Evolutionary conservation across 1,140 invertebrate genomes (phyloP).

Genomic region (Arion vulgaris): DNA sequence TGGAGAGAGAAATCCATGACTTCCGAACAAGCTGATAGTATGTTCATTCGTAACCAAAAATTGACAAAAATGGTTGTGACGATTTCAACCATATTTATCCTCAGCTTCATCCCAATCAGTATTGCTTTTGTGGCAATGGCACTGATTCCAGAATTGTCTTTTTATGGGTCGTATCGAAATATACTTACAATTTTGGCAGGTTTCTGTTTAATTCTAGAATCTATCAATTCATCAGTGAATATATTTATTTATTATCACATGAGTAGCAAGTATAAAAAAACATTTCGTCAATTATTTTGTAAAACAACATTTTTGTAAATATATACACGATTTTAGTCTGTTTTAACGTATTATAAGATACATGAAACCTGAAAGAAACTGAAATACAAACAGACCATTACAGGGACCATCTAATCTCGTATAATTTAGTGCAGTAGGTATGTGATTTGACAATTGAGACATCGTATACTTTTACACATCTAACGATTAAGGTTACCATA

Average conservation of each 20-base stretch:
- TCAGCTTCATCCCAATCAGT: background rate
- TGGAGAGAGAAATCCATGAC: background rate
- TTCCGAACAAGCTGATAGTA: background rate
- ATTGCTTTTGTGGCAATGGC: background rate
- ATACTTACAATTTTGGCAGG: background rate
- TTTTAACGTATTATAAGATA: too few species aligned
- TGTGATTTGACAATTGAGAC: too few species aligned
- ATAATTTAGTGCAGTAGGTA: too few species aligned
- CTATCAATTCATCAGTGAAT: background rate
- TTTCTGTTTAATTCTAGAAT: background rate
- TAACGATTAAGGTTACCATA: too few species aligned
- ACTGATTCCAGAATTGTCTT: background rate
- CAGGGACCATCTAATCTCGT: too few species aligned
- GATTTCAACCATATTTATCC: background rate
- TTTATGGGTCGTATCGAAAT: background rate
- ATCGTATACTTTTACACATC: too few species aligned
- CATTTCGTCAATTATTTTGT: background rate
- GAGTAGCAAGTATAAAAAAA: background rate
- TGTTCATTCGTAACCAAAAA: background rate
- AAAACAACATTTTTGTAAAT: too few species aligned
- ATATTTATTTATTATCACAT: constrained; percentile 7
- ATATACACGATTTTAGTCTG: too few species aligned
- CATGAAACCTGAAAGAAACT: too few species aligned
- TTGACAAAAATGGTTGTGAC: background rate
- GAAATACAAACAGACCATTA: too few species aligned